Percentiles rank a stretch among this genome's conserved stretches.
phyloP scores from a whole-genome alignment of 2,888 invertebrate genomes.

The Dione juno region DNA sequence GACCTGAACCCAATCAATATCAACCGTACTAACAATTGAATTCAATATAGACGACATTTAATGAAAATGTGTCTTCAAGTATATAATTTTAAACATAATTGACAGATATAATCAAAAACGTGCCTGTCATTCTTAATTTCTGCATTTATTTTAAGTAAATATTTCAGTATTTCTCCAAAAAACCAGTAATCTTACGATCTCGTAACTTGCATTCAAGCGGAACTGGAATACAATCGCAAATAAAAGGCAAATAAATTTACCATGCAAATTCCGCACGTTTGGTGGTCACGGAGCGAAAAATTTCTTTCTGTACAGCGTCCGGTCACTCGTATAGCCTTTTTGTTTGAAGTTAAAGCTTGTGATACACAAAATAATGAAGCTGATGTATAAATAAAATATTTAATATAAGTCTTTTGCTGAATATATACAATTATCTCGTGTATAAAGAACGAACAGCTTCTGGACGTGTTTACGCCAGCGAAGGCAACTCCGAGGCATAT shows the following conservation, averaged over 20 bases:
- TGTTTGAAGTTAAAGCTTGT: not conserved
- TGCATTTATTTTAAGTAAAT: not conserved
- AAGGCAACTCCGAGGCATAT: no score
- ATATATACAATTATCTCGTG: not conserved
- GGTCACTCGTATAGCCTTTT: slow-evolving; percentile 11
- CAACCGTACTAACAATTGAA: no score
- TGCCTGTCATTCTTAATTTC: no score
- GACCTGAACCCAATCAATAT: no score
- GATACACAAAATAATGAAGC: not conserved
- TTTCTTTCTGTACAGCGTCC: slow-evolving; percentile 17
- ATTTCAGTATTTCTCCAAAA: not conserved
- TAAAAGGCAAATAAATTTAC: slow-evolving; percentile 29
- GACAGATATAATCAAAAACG: no score
- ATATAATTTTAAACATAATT: no score
- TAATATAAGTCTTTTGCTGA: not conserved
- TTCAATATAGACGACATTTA: no score
- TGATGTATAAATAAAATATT: not conserved
- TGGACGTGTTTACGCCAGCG: no score
- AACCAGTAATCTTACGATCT: not conserved
- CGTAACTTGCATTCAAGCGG: not conserved
- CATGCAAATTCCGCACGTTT: slow-evolving; percentile 29
- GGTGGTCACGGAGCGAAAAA: slow-evolving; percentile 33
- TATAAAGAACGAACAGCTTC: no score
- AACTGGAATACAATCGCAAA: slow-evolving; percentile 13
- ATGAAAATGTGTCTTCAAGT: no score